A percentile compares a stretch with the other conserved stretches of the same genome.
Evolutionary conservation across 1,140 invertebrate genomes (phyloP).

Genomic region (Brachionus calyciflorus): DNA sequence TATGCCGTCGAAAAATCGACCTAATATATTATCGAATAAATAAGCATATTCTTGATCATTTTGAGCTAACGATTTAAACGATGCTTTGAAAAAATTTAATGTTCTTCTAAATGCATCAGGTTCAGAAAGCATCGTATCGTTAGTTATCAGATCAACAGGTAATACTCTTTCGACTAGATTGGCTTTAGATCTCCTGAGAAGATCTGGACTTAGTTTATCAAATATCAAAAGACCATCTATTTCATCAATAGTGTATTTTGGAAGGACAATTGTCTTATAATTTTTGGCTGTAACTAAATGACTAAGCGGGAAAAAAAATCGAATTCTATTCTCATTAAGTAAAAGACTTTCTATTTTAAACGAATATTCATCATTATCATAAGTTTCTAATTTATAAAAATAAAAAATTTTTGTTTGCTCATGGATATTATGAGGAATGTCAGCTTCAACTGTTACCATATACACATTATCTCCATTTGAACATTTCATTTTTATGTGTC

Average conservation of each 20-base stretch:
- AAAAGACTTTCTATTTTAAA: neutral
- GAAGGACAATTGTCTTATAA: neutral
- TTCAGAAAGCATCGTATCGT: neutral
- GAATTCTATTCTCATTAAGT: neutral
- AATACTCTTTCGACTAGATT: neutral
- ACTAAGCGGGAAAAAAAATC: neutral
- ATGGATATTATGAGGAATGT: neutral
- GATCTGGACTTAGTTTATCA: neutral
- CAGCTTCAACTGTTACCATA: neutral
- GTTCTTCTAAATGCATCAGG: neutral
- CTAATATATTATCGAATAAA: neutral
- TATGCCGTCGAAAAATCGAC: neutral
- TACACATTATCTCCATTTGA: neutral
- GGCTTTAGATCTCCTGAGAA: neutral
- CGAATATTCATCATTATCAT: neutral
- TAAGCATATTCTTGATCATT: neutral
- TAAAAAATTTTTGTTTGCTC: neutral
- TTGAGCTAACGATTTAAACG: neutral
- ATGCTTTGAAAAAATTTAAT: neutral
- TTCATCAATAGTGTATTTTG: neutral
- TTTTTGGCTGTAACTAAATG: neutral
- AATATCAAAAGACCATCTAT: neutral
- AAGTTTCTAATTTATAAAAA: slow-evolving; percentile 4
- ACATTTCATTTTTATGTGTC: neutral
- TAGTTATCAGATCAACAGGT: neutral